Percentiles rank a stretch among this genome's conserved stretches.
These are phyloP conservation scores for Athene noctua DNA, from an alignment of 2,113 vertebrate genomes.

Conservation along the genomic window DNA sequence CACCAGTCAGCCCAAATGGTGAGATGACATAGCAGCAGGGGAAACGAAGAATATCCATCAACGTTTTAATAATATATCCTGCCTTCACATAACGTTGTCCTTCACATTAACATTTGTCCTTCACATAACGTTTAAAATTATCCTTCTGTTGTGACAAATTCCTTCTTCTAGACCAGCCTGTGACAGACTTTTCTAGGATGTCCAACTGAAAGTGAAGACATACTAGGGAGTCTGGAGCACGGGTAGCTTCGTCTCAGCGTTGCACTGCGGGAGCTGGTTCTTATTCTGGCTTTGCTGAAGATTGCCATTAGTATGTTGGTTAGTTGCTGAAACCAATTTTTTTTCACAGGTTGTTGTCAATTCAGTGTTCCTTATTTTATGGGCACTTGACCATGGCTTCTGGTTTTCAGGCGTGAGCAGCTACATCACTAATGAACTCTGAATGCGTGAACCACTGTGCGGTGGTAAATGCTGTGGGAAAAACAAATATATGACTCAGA, in stretches of 20 bases:
- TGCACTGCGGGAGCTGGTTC: background rate
- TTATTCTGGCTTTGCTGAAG: background rate
- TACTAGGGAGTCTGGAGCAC: background rate
- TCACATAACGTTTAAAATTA: background rate
- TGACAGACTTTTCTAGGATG: background rate
- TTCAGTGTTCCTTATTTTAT: background rate
- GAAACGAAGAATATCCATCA: background rate
- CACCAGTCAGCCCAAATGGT: background rate
- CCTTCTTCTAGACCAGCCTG: background rate
- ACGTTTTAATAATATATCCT: background rate
- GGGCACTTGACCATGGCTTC: background rate
- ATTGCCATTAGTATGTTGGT: rapidly evolving
- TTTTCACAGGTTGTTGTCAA: background rate
- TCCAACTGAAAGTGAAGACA: background rate
- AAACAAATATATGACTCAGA: background rate
- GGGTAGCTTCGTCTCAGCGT: background rate
- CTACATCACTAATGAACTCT: background rate
- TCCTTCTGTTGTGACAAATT: background rate
- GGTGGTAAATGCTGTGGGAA: background rate
- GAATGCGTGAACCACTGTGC: background rate
- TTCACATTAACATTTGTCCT: background rate
- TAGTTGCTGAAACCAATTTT: background rate
- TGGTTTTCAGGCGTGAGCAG: background rate
- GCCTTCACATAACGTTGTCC: background rate
- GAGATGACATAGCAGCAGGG: background rate